Evolutionary conservation across 2,888 invertebrate genomes (phyloP).

Genomic region (Sinohyriopsis cumingii): DNA sequence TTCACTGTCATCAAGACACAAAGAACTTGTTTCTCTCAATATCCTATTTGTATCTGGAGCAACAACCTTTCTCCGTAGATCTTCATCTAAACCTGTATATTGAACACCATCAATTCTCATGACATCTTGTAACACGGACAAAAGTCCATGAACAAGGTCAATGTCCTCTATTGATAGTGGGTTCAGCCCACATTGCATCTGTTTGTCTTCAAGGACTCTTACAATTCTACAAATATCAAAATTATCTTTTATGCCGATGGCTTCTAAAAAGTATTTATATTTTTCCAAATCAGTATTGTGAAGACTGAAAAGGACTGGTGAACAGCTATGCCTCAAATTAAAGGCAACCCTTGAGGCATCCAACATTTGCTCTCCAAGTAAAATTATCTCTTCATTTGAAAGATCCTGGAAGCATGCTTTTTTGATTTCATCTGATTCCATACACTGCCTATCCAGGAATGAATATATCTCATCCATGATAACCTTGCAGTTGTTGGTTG

Average conservation of each 20-base stretch:
- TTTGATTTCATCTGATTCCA: too few species aligned
- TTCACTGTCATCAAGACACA: constrained; percentile 54
- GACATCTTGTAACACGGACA: constrained; percentile 14
- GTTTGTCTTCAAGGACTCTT: constrained; percentile 8
- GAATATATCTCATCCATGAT: too few species aligned
- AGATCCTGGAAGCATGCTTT: too few species aligned
- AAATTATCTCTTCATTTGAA: too few species aligned
- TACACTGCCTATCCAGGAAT: too few species aligned
- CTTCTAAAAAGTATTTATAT: constrained; percentile 9
- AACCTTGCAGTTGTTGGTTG: too few species aligned
- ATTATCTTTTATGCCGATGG: constrained; percentile 19
- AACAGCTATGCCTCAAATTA: constrained; percentile 9
- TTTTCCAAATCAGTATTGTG: neutral
- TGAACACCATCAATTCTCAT: neutral
- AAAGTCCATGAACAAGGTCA: constrained; percentile 13
- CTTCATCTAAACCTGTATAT: constrained; percentile 7
- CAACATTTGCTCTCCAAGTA: too few species aligned
- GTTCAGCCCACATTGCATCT: constrained; percentile 3
- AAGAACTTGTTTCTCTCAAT: constrained; percentile 36
- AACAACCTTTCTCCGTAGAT: constrained; percentile 14
- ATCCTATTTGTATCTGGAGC: constrained; percentile 49
- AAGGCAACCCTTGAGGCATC: constrained; percentile 14
- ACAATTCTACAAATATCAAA: constrained; percentile 14
- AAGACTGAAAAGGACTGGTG: constrained; percentile 20
- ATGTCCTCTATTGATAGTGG: constrained; percentile 2